These are phyloP conservation scores for Sinocyclocheilus anophthalmus DNA, from an alignment of 2,113 vertebrate genomes.

Conservation along the genomic window DNA sequence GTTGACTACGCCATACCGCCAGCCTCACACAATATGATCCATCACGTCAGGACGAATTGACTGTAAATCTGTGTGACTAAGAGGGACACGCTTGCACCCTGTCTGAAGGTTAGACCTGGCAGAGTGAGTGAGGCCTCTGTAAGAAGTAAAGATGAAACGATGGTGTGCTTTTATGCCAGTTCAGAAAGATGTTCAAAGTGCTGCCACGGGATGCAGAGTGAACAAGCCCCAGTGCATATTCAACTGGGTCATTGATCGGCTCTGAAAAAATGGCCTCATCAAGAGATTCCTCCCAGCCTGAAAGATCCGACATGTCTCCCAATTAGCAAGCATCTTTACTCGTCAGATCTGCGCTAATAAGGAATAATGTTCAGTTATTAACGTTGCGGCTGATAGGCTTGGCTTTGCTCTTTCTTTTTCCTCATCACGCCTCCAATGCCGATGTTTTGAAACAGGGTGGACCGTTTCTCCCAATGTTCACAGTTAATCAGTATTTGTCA, in stretches of 20 bases:
- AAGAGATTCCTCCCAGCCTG: conserved; percentile 74
- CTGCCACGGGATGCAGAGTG: conserved; percentile 64
- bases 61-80: conserved; percentile 67
- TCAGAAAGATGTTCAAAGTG: conserved; percentile 77
- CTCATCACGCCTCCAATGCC: conserved; percentile 50
- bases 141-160: conserved; percentile 71
- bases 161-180: conserved; percentile 76
- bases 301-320: conserved; percentile 70
- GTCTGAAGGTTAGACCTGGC: conserved; percentile 52
- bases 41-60: conserved; percentile 68
- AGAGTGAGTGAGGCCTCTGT: conserved; percentile 58
- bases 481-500: conserved; percentile 54
- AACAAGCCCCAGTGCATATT: conserved; percentile 58
- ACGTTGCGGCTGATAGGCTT: conserved; percentile 62
- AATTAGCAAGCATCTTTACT: conserved; percentile 73
- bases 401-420: conserved; percentile 59
- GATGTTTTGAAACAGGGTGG: conserved; percentile 61
- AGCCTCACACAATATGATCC: conserved; percentile 69
- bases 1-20: conserved; percentile 71
- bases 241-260: conserved; percentile 78
- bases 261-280: conserved; percentile 75
- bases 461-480: conserved; percentile 47
- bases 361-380: conserved; percentile 77
- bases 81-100: conserved; percentile 11
- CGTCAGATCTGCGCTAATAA: conserved; percentile 64